phyloP scores from a whole-genome alignment of 2,797 vertebrate genomes.

The Salarias fasciatus region DNA sequence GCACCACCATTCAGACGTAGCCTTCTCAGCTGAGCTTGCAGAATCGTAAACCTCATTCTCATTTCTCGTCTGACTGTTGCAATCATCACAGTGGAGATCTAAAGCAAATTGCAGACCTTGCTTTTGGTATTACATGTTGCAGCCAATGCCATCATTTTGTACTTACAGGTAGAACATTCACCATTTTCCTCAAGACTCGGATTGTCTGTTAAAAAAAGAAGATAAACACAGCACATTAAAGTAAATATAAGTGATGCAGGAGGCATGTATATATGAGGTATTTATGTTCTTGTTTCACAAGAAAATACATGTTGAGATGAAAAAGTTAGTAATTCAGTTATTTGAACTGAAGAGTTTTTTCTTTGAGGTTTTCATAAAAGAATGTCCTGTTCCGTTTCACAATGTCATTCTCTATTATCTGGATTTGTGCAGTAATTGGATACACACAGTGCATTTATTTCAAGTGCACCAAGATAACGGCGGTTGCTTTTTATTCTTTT shows the following conservation, averaged over 20 bases:
- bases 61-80: conserved; percentile 1
- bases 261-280: not conserved
- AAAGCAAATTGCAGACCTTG: not conserved
- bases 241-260: too few relatives aligned
- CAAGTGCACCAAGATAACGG: conserved; percentile 15
- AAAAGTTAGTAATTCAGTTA: too few relatives aligned
- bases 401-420: not conserved
- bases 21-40: conserved; percentile 10
- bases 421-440: not conserved
- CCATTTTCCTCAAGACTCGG: conserved; percentile 87
- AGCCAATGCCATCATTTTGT: conserved; percentile 3
- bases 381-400: not conserved
- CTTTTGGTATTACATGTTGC: conserved; percentile 1
- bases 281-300: not conserved
- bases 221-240: not conserved
- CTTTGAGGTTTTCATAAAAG: not conserved
- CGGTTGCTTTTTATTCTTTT: conserved; percentile 15
- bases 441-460: conserved; percentile 12
- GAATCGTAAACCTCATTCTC: conserved; percentile 14
- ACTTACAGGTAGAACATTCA: conserved; percentile 89
- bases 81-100: conserved; percentile 10
- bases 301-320: not conserved
- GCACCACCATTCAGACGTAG: not conserved
- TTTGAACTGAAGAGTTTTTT: not conserved
- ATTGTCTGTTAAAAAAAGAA: conserved; percentile 84